A percentile compares a stretch with the other conserved stretches of the same genome.
These are phyloP conservation scores for Rhingia campestris DNA, from an alignment of 2,888 invertebrate genomes.

Conservation along the genomic window DNA sequence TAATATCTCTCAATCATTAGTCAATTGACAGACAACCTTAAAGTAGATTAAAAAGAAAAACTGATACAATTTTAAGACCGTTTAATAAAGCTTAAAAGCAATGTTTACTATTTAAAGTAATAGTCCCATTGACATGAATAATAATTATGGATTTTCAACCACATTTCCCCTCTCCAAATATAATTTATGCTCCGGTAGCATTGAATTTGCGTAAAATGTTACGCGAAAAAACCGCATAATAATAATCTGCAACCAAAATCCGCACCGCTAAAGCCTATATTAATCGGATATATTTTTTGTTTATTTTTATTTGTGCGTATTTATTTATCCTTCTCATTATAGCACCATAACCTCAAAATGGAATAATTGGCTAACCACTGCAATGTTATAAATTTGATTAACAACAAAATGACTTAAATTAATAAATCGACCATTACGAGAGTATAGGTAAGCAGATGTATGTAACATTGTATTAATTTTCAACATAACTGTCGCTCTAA, in stretches of 20 bases:
- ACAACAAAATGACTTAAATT: slow-evolving; percentile 40
- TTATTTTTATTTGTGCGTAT: slow-evolving; percentile 16
- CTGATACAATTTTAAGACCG: no score
- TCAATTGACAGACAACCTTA: no score
- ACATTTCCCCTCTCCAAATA: not conserved
- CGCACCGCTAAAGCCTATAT: not conserved
- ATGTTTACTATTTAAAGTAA: not conserved
- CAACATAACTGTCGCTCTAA: slow-evolving; percentile 27
- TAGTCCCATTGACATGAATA: not conserved
- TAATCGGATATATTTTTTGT: not conserved
- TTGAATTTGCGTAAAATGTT: slow-evolving; percentile 12
- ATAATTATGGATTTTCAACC: slow-evolving; percentile 8
- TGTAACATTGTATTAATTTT: slow-evolving; percentile 11
- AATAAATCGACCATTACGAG: slow-evolving; percentile 31
- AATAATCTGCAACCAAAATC: slow-evolving; percentile 1
- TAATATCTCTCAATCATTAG: no score
- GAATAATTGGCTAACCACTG: slow-evolving; percentile 55
- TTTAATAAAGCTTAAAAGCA: not conserved
- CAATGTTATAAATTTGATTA: slow-evolving; percentile 51
- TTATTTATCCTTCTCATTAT: slow-evolving; percentile 45
- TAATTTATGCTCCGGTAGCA: slow-evolving; percentile 5
- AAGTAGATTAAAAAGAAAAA: no score
- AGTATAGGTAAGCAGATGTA: slow-evolving; percentile 1
- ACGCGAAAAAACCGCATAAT: not conserved
- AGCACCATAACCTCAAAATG: slow-evolving; percentile 48